Evolutionary conservation across 2,797 vertebrate genomes (phyloP), one percentile per base, ranked within the genome.

Genomic region (Nannoperca australis): DNA sequence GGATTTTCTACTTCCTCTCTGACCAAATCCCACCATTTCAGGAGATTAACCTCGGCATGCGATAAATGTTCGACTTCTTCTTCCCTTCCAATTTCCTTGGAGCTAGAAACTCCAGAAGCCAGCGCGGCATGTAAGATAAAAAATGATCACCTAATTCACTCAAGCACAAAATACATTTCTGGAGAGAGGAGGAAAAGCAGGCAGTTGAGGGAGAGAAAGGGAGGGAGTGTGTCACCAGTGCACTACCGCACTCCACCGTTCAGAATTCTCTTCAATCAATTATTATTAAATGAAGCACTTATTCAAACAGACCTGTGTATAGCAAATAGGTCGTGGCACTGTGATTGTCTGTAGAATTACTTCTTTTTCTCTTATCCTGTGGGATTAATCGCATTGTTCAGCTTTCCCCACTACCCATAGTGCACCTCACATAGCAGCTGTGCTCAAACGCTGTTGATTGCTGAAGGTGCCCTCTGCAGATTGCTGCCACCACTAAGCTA

Each of bases 111-210:
- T 95, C 93, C 92, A 95, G 92, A 95, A 96, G 93, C 93, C 94
- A 93, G 86, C 85, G 80, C 89, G 88, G 93, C 90, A 83, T 95
- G 94, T 93, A 93, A 96, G 95, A 96, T 96, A 95, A 95, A 95
- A 95, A 95, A 95, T 95, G 94, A 96, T 96, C 95, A 95, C 95
- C 94, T 95, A 95, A 95, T 96, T 96, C 95, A 96, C 91, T 96
- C 95, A 95, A 95, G 95, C 95, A 96, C 93, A 96, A 96, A 96
- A 96, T 96, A 95, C 94, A 95, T 95, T 96, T 95, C 94, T 90
- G 90, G 84, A 85, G 88, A 89, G 91, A 87, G 84, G 81, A 85
- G 75, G 70, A 76, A 87, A 84, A 86, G 82, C 53, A 6, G 66
- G 69, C 66, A 71, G 69, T 78, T 63, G 63, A 70, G 85, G 49